Evolutionary conservation across 2,888 invertebrate genomes (phyloP).

Genomic region (Eupithecia subfuscata): DNA sequence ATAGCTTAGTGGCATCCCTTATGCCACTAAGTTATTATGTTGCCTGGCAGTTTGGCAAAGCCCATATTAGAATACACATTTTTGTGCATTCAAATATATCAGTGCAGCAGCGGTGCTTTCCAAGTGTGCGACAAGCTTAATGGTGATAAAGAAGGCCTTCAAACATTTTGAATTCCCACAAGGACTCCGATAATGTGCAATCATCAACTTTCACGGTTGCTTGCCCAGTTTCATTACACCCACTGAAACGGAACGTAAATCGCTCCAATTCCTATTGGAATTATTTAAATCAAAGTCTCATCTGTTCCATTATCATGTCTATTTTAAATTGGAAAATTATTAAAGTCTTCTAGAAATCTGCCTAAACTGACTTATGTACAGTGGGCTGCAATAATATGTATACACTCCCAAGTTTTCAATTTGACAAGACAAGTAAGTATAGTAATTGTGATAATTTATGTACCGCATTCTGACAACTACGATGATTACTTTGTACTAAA

Average conservation of each 20-base stretch:
- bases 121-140: too few relatives aligned
- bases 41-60: not conserved
- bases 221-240: constrained; percentile 20
- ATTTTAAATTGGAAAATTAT: not conserved
- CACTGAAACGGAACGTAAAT: constrained; percentile 14
- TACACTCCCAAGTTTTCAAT: too few relatives aligned
- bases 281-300: constrained; percentile 18
- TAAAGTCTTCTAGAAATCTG: not conserved
- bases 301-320: constrained; percentile 9
- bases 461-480: too few relatives aligned
- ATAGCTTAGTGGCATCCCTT: not conserved
- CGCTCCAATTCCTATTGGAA: constrained; percentile 18
- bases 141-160: not conserved
- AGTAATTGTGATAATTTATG: too few relatives aligned
- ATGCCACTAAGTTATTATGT: too few relatives aligned
- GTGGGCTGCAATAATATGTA: too few relatives aligned
- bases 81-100: too few relatives aligned
- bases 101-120: too few relatives aligned
- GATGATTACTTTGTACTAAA: too few relatives aligned
- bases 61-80: too few relatives aligned
- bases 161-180: constrained; percentile 7
- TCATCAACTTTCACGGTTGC: constrained; percentile 12
- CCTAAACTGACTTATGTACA: not conserved
- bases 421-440: too few relatives aligned
- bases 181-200: not conserved